phyloP scores from a whole-genome alignment of 1,140 invertebrate species.

The Mylabris phalerata region DNA sequence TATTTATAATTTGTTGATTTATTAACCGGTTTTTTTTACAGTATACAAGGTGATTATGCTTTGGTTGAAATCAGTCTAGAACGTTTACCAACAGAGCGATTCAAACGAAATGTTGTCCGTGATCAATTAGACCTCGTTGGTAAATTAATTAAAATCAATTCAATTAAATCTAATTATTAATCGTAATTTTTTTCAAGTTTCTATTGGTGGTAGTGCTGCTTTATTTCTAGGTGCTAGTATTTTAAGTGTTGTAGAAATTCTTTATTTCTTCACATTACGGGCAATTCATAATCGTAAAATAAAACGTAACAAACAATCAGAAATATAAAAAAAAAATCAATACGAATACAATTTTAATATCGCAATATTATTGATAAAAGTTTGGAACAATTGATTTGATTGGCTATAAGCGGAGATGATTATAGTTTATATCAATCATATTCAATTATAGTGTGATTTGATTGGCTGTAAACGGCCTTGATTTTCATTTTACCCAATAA shows the following conservation, averaged over 20 bases:
- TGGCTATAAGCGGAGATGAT: no score
- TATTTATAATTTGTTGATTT: not conserved
- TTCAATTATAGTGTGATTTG: no score
- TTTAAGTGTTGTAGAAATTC: slow-evolving; percentile 46
- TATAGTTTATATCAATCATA: no score
- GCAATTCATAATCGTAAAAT: slow-evolving; percentile 1
- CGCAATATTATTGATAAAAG: no score
- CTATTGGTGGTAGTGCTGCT: slow-evolving; percentile 46
- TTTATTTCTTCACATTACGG: slow-evolving; percentile 43
- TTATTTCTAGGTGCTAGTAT: slow-evolving; percentile 48
- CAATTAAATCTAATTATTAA: no score
- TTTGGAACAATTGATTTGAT: no score
- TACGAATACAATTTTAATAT: no score
- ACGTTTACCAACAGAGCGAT: slow-evolving; percentile 42
- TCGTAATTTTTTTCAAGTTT: slow-evolving; percentile 37
- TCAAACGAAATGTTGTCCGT: slow-evolving; percentile 48
- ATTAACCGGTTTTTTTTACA: slow-evolving; percentile 15
- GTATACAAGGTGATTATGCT: slow-evolving; percentile 31
- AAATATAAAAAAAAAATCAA: no score
- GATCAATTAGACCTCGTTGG: slow-evolving; percentile 45
- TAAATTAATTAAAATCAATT: slow-evolving; percentile 22
- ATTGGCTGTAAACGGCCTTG: no score
- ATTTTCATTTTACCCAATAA: no score
- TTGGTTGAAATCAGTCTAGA: slow-evolving; percentile 40
- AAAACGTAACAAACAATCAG: no score